Evolutionary conservation across 1,140 invertebrate species (phyloP).

Genomic region (Macrobrachium rosenbergii): DNA sequence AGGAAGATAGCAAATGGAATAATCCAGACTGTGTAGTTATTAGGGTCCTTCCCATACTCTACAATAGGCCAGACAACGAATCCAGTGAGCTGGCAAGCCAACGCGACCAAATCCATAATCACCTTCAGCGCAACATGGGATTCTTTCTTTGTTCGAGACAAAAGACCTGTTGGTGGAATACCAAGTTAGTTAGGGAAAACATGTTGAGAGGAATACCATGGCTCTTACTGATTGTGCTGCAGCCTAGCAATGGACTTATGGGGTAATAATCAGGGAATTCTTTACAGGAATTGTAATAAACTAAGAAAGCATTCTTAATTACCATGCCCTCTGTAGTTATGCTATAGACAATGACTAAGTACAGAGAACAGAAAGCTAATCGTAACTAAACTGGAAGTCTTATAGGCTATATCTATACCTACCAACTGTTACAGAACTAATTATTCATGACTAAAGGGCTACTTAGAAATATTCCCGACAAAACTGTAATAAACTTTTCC

Average conservation of each 20-base stretch:
- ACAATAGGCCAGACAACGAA: conserved; percentile 89
- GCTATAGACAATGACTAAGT: too few relatives aligned
- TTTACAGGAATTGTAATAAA: too few relatives aligned
- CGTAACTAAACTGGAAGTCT: too few relatives aligned
- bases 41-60: conserved; percentile 70
- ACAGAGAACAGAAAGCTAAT: too few relatives aligned
- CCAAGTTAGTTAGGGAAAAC: background rate
- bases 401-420: too few relatives aligned
- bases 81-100: conserved; percentile 88
- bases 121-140: conserved; percentile 84
- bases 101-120: conserved; percentile 84
- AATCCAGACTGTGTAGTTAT: conserved; percentile 77
- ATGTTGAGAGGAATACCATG: background rate
- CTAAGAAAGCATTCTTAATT: too few relatives aligned
- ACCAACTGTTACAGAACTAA: background rate
- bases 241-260: too few relatives aligned
- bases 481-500: too few relatives aligned
- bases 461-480: background rate
- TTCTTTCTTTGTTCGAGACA: conserved; percentile 85
- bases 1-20: conserved; percentile 87
- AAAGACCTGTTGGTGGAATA: conserved; percentile 76
- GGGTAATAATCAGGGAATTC: too few relatives aligned
- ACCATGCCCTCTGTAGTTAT: too few relatives aligned
- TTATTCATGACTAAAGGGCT: background rate
- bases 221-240: too few relatives aligned